Evolutionary conservation across 2,888 invertebrate genomes (phyloP).

Genomic region (Hoplodrina blanda): DNA sequence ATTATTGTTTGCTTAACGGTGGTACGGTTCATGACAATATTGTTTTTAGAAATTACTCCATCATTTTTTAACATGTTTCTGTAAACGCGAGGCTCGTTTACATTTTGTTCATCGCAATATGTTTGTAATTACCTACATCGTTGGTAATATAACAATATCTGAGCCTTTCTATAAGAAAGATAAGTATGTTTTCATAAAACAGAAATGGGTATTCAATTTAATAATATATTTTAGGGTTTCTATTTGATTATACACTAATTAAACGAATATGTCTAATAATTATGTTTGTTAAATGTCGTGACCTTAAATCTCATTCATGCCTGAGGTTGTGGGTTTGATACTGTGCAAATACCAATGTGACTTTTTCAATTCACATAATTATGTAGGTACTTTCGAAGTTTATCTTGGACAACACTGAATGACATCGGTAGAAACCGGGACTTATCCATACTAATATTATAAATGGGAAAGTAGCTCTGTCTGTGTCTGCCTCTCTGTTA

Average conservation of each 20-base stretch:
- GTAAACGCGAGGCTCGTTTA: constrained; percentile 8
- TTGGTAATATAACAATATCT: neutral
- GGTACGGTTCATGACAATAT: constrained; percentile 41
- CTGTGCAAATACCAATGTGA: no score
- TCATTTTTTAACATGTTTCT: constrained; percentile 30
- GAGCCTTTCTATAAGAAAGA: neutral
- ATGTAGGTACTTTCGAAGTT: no score
- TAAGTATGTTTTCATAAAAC: neutral
- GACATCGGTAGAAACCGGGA: no score
- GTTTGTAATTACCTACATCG: constrained; percentile 22
- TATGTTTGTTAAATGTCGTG: no score
- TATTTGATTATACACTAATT: neutral
- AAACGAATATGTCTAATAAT: no score
- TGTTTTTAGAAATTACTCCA: constrained; percentile 49
- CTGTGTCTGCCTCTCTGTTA: no score
- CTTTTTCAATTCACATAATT: no score
- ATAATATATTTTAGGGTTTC: neutral
- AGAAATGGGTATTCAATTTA: neutral
- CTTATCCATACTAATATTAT: no score
- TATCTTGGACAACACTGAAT: no score
- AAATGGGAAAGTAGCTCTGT: no score
- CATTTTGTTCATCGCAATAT: constrained; percentile 20
- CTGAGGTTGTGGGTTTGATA: no score
- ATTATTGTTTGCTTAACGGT: constrained; percentile 41
- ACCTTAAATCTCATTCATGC: no score